Percentiles rank a stretch among this genome's conserved stretches.
Evolutionary conservation across 1,140 invertebrate genomes (phyloP).

Genomic region (Brachionus plicatilis): DNA sequence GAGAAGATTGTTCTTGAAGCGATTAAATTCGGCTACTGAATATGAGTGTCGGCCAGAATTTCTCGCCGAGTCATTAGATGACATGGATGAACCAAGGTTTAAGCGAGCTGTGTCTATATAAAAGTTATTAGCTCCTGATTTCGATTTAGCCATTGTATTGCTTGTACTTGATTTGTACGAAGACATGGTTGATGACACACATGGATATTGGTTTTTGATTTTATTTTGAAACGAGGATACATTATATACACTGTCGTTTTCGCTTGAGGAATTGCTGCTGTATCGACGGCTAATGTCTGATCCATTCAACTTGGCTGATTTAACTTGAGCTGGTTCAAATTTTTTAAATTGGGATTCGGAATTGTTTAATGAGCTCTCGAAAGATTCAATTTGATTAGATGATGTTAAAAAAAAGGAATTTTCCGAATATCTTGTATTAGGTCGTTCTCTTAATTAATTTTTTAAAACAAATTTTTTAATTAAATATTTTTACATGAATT

Average conservation of each 20-base stretch:
- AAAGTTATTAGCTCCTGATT: not conserved
- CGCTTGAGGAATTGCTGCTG: conserved; percentile 2
- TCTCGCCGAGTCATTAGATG: not conserved
- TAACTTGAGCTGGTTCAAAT: not conserved
- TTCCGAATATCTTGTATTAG: not conserved
- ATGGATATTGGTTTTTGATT: not conserved
- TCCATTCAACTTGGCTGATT: not conserved
- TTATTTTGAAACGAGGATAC: not conserved
- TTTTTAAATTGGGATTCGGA: not conserved
- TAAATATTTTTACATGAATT: too few species aligned
- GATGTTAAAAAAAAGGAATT: conserved; percentile 22
- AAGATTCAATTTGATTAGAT: not conserved
- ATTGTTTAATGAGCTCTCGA: conserved; percentile 2
- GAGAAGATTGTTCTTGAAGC: not conserved
- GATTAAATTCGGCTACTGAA: not conserved
- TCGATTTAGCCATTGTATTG: not conserved
- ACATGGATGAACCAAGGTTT: not conserved
- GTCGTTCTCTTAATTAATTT: not conserved
- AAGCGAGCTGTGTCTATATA: not conserved
- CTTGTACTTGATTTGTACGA: not conserved
- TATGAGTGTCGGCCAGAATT: not conserved
- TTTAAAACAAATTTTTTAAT: not conserved
- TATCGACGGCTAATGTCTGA: not conserved
- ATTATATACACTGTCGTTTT: conserved; percentile 23
- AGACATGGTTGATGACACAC: not conserved